A percentile compares a stretch with the other conserved stretches of the same genome.
Conservation (phyloP, 2,113 vertebrate genomes). For the Corythoichthys haematopterus region DNA sequence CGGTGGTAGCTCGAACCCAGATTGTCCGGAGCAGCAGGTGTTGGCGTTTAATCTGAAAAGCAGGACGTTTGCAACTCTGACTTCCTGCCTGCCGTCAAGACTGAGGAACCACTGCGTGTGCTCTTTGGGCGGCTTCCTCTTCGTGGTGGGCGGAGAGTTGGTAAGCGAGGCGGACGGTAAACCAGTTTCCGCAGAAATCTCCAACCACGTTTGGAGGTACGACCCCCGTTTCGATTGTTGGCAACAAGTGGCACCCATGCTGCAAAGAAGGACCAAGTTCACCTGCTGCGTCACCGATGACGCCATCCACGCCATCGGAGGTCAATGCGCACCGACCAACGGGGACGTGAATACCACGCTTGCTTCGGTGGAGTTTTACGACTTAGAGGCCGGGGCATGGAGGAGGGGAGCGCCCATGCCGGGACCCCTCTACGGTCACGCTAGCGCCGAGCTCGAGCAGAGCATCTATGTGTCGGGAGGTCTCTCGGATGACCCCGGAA, state of each 20-base stretch:
- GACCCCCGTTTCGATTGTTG: slow-evolving; percentile 86
- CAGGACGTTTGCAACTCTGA: slow-evolving; percentile 72
- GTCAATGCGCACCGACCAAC: slow-evolving; percentile 60
- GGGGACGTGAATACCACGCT: slow-evolving; percentile 42
- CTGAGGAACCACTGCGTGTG: slow-evolving; percentile 82
- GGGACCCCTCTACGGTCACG: slow-evolving; percentile 78
- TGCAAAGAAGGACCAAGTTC: slow-evolving; percentile 82
- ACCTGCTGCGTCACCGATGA: slow-evolving; percentile 78
- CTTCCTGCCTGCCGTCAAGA: slow-evolving; percentile 59
- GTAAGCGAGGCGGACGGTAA: slow-evolving; percentile 51
- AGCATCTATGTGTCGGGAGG: slow-evolving; percentile 85
- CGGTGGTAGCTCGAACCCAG: slow-evolving; percentile 72
- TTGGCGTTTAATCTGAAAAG: slow-evolving; percentile 78
- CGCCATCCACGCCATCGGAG: slow-evolving; percentile 81
- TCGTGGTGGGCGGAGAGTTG: slow-evolving; percentile 87
- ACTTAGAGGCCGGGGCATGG: slow-evolving; percentile 80
- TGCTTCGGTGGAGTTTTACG: slow-evolving; percentile 83
- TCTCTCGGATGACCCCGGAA: slow-evolving; percentile 43
- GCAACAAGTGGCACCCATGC: slow-evolving; percentile 76
- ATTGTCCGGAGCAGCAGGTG: slow-evolving; percentile 71
- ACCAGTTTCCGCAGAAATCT: slow-evolving; percentile 36
- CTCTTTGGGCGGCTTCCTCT: slow-evolving; percentile 85
- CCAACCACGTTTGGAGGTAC: slow-evolving; percentile 80
- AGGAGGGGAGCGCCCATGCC: slow-evolving; percentile 70
- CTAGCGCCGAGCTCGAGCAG: slow-evolving; percentile 73